phyloP scores from a whole-genome alignment of 2,113 vertebrate genomes.

The Myotis yumanensis region DNA sequence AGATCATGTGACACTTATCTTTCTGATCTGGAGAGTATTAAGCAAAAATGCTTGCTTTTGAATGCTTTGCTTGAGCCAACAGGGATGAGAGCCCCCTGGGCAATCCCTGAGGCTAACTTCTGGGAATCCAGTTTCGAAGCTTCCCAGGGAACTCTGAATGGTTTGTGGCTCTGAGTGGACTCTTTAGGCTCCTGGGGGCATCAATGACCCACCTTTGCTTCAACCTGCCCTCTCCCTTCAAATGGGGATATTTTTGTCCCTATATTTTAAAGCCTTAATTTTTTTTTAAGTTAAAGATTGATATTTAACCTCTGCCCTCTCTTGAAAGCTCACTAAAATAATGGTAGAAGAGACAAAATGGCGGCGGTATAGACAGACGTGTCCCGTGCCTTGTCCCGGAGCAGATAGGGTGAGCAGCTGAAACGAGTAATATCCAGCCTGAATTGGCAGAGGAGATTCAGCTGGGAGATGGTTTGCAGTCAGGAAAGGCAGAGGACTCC shows the following conservation, averaged over 20 bases:
- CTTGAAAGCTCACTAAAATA: neutral
- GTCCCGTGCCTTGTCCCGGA: too few relatives aligned
- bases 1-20: too few relatives aligned
- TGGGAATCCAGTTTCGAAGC: neutral
- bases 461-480: too few relatives aligned
- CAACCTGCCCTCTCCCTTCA: neutral
- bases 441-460: too few relatives aligned
- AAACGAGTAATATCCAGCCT: too few relatives aligned
- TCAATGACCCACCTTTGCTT: neutral
- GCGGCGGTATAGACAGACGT: too few relatives aligned
- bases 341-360: neutral
- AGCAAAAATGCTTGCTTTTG: neutral
- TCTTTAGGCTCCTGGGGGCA: neutral
- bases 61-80: neutral
- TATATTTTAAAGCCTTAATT: neutral
- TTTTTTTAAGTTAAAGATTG: neutral
- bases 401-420: too few relatives aligned
- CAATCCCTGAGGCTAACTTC: neutral
- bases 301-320: neutral
- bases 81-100: neutral
- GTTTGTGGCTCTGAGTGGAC: neutral
- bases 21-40: too few relatives aligned
- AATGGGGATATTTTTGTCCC: neutral
- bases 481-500: too few relatives aligned
- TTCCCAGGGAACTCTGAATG: neutral